These are phyloP conservation scores for Amia ocellicauda DNA, from an alignment of 2,113 vertebrate genomes.

Conservation along the genomic window DNA sequence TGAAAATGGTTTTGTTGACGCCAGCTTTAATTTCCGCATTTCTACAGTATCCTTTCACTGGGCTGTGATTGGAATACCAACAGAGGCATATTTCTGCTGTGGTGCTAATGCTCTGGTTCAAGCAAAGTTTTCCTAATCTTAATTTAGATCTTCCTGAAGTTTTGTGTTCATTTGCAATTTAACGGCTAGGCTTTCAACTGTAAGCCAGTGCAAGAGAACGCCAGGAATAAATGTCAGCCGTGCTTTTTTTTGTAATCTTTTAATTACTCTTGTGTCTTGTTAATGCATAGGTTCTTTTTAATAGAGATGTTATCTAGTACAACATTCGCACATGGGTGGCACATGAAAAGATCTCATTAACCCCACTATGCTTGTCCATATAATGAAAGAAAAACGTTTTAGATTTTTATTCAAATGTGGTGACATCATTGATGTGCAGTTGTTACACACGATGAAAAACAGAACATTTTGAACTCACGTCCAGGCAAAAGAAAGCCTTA, in stretches of 20 bases:
- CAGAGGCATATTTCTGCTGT: constrained; percentile 9
- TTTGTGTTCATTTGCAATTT: constrained; percentile 22
- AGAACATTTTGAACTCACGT: too few relatives aligned
- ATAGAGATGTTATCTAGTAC: constrained; percentile 4
- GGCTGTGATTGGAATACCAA: constrained; percentile 5
- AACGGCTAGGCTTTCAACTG: constrained; percentile 14
- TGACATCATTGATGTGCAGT: too few relatives aligned
- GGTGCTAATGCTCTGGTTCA: constrained; percentile 9
- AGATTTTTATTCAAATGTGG: too few relatives aligned
- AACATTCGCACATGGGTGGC: neutral
- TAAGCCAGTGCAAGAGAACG: constrained; percentile 13
- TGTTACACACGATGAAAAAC: too few relatives aligned
- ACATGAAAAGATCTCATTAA: neutral
- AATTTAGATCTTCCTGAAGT: constrained; percentile 23
- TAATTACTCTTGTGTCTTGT: constrained; percentile 9
- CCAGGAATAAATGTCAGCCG: constrained; percentile 7
- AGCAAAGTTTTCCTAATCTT: constrained; percentile 23
- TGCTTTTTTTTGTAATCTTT: constrained; percentile 9
- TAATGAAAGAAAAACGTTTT: neutral
- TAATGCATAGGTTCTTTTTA: constrained; percentile 10
- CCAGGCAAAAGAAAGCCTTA: too few relatives aligned
- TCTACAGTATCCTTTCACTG: too few relatives aligned
- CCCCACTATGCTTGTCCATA: neutral
- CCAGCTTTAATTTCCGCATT: too few relatives aligned
- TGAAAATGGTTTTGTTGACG: too few relatives aligned